Percentiles rank a stretch among this genome's conserved stretches.
These are phyloP conservation scores for Ephydatia muelleri DNA, from an alignment of 37 sponge, comb jelly and placozoan genomes.

Conservation along the genomic window DNA sequence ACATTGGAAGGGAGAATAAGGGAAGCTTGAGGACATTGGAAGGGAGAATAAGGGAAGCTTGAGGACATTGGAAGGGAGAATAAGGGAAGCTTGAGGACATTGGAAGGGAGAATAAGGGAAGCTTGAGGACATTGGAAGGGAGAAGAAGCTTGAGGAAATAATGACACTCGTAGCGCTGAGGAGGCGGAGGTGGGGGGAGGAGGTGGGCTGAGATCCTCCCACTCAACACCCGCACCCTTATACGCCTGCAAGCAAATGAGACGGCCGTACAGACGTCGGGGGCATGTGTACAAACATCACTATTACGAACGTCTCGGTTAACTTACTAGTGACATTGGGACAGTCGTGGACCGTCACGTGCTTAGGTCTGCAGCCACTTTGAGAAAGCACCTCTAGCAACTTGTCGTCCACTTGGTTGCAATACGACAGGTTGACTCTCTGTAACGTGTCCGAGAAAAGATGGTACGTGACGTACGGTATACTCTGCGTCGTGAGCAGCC, in stretches of 20 bases:
- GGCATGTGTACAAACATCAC: background rate
- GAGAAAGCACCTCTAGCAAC: constrained; percentile 45
- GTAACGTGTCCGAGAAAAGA: constrained; percentile 65
- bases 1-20: too few relatives aligned
- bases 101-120: too few relatives aligned
- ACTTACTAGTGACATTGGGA: constrained; percentile 69
- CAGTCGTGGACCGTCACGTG: constrained; percentile 71
- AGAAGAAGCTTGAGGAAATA: background rate
- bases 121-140: too few relatives aligned
- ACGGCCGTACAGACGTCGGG: background rate
- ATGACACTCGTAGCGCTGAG: too few relatives aligned
- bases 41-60: too few relatives aligned
- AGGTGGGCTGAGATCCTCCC: too few relatives aligned
- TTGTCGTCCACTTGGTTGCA: constrained; percentile 70
- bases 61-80: too few relatives aligned
- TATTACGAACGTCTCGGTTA: background rate
- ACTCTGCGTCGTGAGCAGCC: constrained; percentile 23
- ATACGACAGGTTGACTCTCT: constrained; percentile 63
- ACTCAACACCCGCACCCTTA: background rate
- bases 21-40: too few relatives aligned
- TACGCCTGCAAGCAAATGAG: background rate
- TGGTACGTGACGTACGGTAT: constrained; percentile 60
- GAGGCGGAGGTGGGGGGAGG: too few relatives aligned
- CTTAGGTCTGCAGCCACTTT: constrained; percentile 55
- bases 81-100: too few relatives aligned